Conservation (phyloP, 2,888 invertebrate genomes). For the Cinara cedri region DNA sequence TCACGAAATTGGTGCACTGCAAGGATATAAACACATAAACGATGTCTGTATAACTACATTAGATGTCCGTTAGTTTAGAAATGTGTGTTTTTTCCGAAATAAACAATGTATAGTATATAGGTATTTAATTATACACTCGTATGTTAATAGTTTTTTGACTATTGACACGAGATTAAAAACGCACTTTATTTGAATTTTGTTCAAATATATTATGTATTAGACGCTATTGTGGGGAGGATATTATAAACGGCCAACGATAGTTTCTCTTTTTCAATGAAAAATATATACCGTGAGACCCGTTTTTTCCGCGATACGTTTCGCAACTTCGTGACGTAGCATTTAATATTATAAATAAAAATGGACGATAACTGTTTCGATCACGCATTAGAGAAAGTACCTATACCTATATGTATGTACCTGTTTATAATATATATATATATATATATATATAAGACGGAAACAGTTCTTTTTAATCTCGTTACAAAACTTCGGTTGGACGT, state of each 20-base stretch:
- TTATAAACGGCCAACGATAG: neutral
- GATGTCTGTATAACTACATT: neutral
- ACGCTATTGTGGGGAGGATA: neutral
- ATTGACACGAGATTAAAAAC: no score
- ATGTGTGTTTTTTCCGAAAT: no score
- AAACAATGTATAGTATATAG: no score
- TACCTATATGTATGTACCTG: neutral
- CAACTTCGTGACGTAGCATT: slow-evolving; percentile 15
- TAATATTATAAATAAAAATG: slow-evolving; percentile 25
- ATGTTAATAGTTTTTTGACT: no score
- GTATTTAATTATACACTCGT: no score
- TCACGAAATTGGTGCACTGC: slow-evolving; percentile 11
- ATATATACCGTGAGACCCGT: neutral
- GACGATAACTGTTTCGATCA: slow-evolving; percentile 32
- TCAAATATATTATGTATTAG: neutral
- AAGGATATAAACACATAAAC: neutral
- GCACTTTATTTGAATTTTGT: no score
- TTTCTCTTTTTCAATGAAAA: neutral
- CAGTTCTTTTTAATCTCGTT: slow-evolving; percentile 35
- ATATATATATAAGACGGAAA: neutral
- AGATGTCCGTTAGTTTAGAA: neutral
- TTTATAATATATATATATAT: no score
- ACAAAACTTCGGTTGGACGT: slow-evolving; percentile 33
- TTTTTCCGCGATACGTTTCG: neutral
- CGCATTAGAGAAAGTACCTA: slow-evolving; percentile 44